phyloP scores from a whole-genome alignment of 2,113 vertebrate genomes.

The Hypanus sabinus region DNA sequence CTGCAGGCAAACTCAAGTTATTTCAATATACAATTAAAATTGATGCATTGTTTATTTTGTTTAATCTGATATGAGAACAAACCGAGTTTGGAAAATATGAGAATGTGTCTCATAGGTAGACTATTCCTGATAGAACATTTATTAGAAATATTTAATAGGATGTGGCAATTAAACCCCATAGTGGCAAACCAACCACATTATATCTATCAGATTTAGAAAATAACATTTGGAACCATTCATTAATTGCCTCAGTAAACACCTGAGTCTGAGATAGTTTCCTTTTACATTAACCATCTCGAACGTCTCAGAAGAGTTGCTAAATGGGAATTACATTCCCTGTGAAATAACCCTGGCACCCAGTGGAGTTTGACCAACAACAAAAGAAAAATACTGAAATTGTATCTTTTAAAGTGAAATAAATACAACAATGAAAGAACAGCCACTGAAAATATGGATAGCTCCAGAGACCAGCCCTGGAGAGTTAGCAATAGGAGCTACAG shows the following conservation, averaged over 20 bases:
- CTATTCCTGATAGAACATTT: neutral
- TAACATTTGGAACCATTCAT: neutral
- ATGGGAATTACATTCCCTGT: neutral
- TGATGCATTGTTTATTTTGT: neutral
- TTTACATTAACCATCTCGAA: neutral
- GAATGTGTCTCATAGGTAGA: neutral
- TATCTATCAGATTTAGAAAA: neutral
- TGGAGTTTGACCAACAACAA: neutral
- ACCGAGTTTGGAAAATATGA: neutral
- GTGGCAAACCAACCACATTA: neutral
- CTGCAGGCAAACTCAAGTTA: too few relatives aligned
- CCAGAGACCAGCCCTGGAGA: neutral
- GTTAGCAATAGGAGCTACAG: neutral
- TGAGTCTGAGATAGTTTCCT: neutral
- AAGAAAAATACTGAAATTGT: neutral
- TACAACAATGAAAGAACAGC: neutral
- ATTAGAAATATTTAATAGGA: neutral
- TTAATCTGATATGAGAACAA: neutral
- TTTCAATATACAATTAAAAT: too few relatives aligned
- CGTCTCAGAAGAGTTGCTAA: neutral
- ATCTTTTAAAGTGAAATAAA: neutral
- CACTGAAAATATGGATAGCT: neutral
- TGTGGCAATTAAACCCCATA: neutral
- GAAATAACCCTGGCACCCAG: neutral
- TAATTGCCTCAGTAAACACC: neutral